Percentiles rank a stretch among this genome's conserved stretches.
Conservation (phyloP, 2,113 vertebrate species). For the Egretta garzetta region DNA sequence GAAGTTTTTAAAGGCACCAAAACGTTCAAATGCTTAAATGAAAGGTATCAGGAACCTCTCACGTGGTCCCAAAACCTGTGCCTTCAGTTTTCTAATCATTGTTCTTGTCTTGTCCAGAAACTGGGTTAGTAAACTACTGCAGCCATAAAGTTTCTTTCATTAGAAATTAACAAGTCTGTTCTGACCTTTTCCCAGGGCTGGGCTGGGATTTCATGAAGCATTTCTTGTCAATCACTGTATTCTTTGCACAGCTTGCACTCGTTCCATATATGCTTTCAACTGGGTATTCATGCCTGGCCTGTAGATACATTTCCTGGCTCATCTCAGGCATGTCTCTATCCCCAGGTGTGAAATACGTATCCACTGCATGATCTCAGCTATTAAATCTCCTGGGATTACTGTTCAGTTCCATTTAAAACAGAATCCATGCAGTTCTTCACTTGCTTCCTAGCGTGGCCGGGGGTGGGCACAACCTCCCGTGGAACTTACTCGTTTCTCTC, state of each 20-base stretch:
- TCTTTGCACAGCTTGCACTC: background rate
- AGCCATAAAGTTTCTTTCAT: background rate
- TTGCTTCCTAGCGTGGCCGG: background rate
- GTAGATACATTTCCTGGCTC: constrained; percentile 60
- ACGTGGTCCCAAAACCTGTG: background rate
- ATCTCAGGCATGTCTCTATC: constrained; percentile 59
- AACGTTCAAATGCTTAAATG: background rate
- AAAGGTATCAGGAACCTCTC: background rate
- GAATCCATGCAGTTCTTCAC: constrained; percentile 1
- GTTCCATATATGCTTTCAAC: constrained; percentile 24
- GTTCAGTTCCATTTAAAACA: constrained; percentile 47
- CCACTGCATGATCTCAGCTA: constrained; percentile 33
- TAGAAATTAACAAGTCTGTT: background rate
- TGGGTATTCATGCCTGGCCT: constrained; percentile 41
- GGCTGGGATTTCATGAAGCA: background rate
- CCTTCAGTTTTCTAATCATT: background rate
- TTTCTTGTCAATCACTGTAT: constrained; percentile 34
- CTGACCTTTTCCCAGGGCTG: constrained; percentile 21
- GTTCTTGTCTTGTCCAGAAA: background rate
- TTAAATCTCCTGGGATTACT: constrained; percentile 42
- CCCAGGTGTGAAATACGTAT: constrained; percentile 57
- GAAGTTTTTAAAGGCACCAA: background rate
- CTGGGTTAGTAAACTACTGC: background rate
- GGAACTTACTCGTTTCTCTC: background rate
- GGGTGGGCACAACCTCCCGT: background rate